Evolutionary conservation across 2,113 vertebrate species (phyloP), one percentile per base, ranked within the genome.

Genomic region (Enhydra lutris): DNA sequence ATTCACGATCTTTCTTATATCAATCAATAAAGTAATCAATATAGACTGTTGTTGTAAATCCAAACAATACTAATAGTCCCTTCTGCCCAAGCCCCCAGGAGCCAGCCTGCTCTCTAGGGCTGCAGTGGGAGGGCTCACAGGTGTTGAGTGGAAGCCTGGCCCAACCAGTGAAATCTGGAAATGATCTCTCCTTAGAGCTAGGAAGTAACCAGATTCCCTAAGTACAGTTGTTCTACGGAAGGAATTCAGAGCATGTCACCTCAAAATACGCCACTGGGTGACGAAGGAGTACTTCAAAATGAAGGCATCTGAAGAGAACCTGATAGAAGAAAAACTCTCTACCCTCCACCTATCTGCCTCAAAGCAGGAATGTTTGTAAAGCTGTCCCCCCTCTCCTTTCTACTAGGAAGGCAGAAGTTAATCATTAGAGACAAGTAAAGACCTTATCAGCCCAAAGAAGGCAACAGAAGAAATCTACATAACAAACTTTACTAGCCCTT

Each of bases 1-100:
- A 55, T 76, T 55, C 23, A 55, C 8, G 7, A 9, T 47, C 24
- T 89, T 89, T 52, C 69, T 36, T 50, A 14, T 21, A 69, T 1
- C 31, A 39, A 36, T 34, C 31, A 81, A 36, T 39, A 59, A 67
- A 65, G 17, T 34, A 74, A 65, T 88, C 57, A 89, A 34, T 61
- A 29, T 4, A n/a, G 69, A 4, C 34, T 26, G 5, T 83, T 83
- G 39, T 7, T 84, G 6, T 20, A 52, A 63, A 90, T 79, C 26
- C 21, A 36, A 61, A 63, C 4, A 50, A 31, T 63, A 24, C 29
- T 34, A 55, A 29, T 7, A 18, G 17, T 55, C 3, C 26, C 15
- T 39, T 85, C 63, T 39, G 21, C 4, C 8, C 29, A 7, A 3
- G 24, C 1, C 0, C 0, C 34, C 21, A 0, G 21, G 34, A 14